Conservation (phyloP, 30 jellyfish, hydroid and myxozoan species). For the Rhopilema esculentum region DNA sequence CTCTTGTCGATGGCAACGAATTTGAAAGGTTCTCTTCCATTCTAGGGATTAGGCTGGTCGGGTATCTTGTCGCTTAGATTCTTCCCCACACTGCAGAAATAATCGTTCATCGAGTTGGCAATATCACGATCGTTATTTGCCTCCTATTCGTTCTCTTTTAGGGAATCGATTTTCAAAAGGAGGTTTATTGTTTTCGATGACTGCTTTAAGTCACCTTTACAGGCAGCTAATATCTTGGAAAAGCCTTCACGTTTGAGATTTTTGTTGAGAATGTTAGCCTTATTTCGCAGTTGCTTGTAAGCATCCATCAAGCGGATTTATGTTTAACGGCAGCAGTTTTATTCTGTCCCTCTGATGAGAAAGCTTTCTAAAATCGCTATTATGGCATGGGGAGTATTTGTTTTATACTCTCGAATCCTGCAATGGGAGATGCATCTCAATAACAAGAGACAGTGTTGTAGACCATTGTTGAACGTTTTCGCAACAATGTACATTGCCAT, state of each 20-base stretch:
- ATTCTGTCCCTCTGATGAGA: slow-evolving; percentile 12
- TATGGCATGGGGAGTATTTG: slow-evolving; percentile 25
- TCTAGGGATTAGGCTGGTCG: slow-evolving; percentile 17
- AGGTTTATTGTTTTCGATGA: slow-evolving; percentile 9
- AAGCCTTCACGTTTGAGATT: slow-evolving; percentile 8
- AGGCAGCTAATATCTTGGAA: slow-evolving; percentile 1
- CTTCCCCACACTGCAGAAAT: slow-evolving; percentile 29
- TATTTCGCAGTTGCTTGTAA: slow-evolving; percentile 21
- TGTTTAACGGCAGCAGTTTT: slow-evolving; percentile 15
- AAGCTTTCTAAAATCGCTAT: slow-evolving; percentile 1
- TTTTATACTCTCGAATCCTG: background rate
- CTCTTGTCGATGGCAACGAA: slow-evolving; percentile 10
- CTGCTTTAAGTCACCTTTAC: slow-evolving; percentile 3
- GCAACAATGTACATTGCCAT: no score
- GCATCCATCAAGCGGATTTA: slow-evolving; percentile 17
- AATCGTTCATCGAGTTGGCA: slow-evolving; percentile 30
- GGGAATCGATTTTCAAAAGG: slow-evolving; percentile 1
- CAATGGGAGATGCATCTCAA: no score
- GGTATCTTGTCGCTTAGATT: background rate
- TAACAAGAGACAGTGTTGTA: background rate
- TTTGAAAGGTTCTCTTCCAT: background rate
- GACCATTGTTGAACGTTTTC: background rate
- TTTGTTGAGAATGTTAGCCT: slow-evolving; percentile 9
- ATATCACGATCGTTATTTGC: background rate
- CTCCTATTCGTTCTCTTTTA: background rate